Percentiles rank a stretch among this genome's conserved stretches.
phyloP scores from a whole-genome alignment of 2,797 vertebrate genomes.

The Propithecus perrieri region DNA sequence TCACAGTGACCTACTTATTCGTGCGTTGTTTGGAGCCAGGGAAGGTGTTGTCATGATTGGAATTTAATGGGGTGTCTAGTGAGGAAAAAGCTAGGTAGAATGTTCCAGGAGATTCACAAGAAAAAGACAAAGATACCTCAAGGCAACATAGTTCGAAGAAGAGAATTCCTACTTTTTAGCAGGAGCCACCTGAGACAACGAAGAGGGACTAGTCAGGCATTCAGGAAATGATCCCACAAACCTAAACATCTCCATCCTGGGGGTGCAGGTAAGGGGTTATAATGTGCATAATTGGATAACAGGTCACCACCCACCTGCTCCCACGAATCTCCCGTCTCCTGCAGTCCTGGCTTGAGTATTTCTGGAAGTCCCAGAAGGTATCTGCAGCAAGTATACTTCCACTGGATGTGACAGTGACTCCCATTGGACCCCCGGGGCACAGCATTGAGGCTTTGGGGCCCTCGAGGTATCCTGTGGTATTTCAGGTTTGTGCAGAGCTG shows the following conservation, averaged over 20 bases:
- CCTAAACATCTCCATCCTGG: too few relatives aligned
- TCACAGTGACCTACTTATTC: neutral
- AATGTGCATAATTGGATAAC: too few relatives aligned
- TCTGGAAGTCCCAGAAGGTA: neutral
- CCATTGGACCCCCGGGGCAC: fast-evolving
- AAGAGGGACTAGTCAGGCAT: neutral
- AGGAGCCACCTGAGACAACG: neutral
- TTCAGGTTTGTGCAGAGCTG: neutral
- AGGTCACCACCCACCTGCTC: neutral
- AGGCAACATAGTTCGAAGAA: neutral
- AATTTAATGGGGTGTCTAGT: neutral
- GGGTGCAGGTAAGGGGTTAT: fast-evolving
- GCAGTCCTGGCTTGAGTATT: neutral
- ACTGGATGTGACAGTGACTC: fast-evolving
- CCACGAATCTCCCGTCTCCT: neutral
- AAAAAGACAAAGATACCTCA: neutral
- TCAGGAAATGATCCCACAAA: neutral
- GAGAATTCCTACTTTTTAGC: neutral
- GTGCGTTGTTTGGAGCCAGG: neutral
- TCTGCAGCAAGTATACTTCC: neutral
- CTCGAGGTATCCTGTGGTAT: neutral
- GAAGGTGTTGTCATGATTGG: neutral
- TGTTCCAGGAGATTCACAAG: neutral
- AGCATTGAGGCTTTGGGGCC: too few relatives aligned
- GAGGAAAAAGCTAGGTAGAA: neutral